Conservation (phyloP, 1,140 invertebrate species). For the Diachasma alloeum region DNA sequence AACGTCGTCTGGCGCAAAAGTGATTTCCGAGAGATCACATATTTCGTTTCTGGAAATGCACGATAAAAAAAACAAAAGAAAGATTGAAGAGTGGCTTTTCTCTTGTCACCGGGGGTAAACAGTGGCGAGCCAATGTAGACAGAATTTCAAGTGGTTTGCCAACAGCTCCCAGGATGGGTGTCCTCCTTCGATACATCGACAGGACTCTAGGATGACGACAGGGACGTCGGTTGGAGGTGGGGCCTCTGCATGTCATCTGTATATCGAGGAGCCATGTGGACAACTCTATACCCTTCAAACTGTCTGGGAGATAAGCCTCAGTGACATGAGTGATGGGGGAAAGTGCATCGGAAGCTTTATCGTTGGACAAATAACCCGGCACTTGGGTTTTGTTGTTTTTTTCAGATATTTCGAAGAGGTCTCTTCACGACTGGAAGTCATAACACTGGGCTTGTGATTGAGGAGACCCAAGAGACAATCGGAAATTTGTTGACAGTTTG, state of each 20-base stretch:
- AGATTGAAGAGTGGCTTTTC: constrained; percentile 19
- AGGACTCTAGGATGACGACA: constrained; percentile 28
- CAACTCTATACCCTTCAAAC: not conserved
- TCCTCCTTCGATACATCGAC: constrained; percentile 29
- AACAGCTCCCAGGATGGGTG: constrained; percentile 10
- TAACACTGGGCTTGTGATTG: too few species aligned
- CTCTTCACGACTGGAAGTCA: too few species aligned
- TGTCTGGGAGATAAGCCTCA: not conserved
- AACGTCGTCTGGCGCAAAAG: not conserved
- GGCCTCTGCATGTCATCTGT: constrained; percentile 12
- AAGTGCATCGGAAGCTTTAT: constrained; percentile 22
- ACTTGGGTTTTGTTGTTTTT: not conserved
- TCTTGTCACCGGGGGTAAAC: constrained; percentile 31
- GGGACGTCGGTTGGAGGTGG: not conserved
- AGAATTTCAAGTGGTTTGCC: constrained; percentile 39
- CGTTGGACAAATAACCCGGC: not conserved
- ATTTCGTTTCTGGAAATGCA: not conserved
- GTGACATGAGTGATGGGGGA: not conserved
- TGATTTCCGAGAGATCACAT: not conserved
- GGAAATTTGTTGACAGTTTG: too few species aligned
- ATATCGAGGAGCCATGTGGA: not conserved
- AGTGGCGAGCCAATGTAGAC: constrained; percentile 24
- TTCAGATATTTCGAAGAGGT: not conserved
- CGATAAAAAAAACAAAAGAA: not conserved
- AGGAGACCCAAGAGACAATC: too few species aligned